Base-by-base conservation (phyloP, 2,113 vertebrate species). In the Channa maculata region DNA sequence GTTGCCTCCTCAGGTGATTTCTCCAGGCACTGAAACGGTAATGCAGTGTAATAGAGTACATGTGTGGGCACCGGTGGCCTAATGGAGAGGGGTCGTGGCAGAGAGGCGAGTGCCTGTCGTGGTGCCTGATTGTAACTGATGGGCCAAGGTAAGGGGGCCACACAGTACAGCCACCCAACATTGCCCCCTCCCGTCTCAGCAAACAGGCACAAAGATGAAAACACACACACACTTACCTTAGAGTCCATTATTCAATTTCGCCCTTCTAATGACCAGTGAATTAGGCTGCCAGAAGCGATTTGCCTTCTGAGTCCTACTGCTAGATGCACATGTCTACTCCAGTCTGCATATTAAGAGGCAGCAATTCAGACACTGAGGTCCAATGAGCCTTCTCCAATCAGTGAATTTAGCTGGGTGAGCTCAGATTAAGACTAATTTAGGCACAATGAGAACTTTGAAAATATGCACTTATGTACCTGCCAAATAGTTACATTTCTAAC, bases 181-280 rank as follows among this genome's bases (percentile, higher is more conserved):
- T 24, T 15, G 74, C 77, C 76, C 78, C 61, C 1, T 24, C 3
- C 61, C 13, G 69, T 71, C 86, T 82, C 75, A 72, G 79, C 83
- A 80, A 46, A 77, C 68, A 71, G n/a, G 71, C 85, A 65, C 45
- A 45, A 54, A 70, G 45, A 49, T 51, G 7, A 65, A 46, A 50
- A 39, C 58, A 39, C 48, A 38, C 74, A 65, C 71, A 60, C 71
- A 5, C 73, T 55, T 49, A 66, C 72, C 75, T 74, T 61, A 8
- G 65, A 89, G 83, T 92, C 89, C 77, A 93, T 95, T 95, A 94
- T 94, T 94, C 90, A 94, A 94, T 94, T 94, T 93, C 88, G 88
- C 77, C 79, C 62, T 78, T 90, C 88, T 95, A 93, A 94, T 93
- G 89, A 88, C 87, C 86, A 86, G 79, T 90, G 91, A 93, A 93